Conservation (phyloP, 2,888 invertebrate species). For the Fissipunctia ypsillon region DNA sequence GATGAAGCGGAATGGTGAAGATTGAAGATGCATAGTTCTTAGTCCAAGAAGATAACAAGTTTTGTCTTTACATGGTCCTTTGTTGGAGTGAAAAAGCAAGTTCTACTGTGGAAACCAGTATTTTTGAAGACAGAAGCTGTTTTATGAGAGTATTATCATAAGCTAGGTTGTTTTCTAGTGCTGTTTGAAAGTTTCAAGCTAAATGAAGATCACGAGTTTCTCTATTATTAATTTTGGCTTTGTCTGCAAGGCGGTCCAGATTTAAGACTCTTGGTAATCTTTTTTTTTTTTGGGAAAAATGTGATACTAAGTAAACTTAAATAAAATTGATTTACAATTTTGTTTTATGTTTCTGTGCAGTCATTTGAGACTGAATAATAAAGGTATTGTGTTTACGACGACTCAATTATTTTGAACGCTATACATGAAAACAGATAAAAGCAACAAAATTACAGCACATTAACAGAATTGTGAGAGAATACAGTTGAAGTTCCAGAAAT, state of each 20-base stretch:
- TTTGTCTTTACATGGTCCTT: neutral
- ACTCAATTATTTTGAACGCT: neutral
- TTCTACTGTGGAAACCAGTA: neutral
- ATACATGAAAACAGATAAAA: neutral
- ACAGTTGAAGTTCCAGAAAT: conserved; percentile 26
- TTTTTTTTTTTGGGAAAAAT: neutral
- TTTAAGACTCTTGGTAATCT: neutral
- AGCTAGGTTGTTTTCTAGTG: neutral
- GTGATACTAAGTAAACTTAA: neutral
- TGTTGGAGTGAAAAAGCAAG: neutral
- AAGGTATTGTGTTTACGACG: neutral
- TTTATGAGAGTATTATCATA: neutral
- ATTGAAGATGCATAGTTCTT: neutral
- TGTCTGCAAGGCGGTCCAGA: neutral
- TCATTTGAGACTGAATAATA: neutral
- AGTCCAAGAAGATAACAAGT: neutral
- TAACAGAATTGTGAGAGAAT: neutral
- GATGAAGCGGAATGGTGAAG: conserved; percentile 9
- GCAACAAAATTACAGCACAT: conserved; percentile 10
- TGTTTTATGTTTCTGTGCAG: neutral
- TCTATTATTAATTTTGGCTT: neutral
- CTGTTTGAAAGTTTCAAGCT: too few species aligned
- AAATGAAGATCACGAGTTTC: neutral
- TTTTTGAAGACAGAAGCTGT: conserved; percentile 1
- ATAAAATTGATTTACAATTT: neutral